phyloP scores from a whole-genome alignment of 2,797 vertebrate species.

The Mycteria americana region DNA sequence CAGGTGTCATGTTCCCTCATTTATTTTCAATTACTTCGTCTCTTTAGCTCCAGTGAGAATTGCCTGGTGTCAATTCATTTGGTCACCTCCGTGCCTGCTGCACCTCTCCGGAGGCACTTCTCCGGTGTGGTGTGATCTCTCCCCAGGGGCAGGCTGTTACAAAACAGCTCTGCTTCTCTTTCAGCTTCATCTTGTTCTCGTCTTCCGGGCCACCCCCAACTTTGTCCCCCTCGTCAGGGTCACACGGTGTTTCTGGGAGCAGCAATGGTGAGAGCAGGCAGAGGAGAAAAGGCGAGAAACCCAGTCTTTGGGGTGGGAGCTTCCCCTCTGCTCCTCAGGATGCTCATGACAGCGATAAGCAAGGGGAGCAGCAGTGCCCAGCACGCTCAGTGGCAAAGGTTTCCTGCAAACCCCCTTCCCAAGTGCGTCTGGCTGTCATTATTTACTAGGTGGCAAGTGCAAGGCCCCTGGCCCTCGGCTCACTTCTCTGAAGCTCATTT shows the following conservation, averaged over 20 bases:
- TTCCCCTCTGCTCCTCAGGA: neutral
- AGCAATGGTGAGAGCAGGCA: neutral
- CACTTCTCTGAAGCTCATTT: neutral
- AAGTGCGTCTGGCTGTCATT: rapidly evolving
- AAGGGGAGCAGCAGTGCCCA: neutral
- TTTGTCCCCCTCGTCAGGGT: neutral
- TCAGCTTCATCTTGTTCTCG: neutral
- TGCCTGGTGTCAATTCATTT: conserved; percentile 30
- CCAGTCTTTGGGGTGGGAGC: neutral
- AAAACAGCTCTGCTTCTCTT: conserved; percentile 34
- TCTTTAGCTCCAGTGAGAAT: neutral
- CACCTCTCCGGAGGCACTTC: neutral
- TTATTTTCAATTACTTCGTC: conserved; percentile 66
- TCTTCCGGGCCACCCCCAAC: neutral
- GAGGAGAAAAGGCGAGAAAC: neutral
- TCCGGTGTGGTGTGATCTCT: neutral
- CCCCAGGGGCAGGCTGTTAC: neutral
- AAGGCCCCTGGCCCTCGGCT: neutral
- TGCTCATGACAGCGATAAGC: rapidly evolving
- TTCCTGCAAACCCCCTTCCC: neutral
- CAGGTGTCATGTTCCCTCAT: conserved; percentile 64
- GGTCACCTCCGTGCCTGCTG: conserved; percentile 2
- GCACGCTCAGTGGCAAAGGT: neutral
- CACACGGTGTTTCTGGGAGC: neutral
- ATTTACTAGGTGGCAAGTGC: neutral